phyloP scores from a whole-genome alignment of 2,888 invertebrate genomes.

The Sceliomorpha sp. region DNA sequence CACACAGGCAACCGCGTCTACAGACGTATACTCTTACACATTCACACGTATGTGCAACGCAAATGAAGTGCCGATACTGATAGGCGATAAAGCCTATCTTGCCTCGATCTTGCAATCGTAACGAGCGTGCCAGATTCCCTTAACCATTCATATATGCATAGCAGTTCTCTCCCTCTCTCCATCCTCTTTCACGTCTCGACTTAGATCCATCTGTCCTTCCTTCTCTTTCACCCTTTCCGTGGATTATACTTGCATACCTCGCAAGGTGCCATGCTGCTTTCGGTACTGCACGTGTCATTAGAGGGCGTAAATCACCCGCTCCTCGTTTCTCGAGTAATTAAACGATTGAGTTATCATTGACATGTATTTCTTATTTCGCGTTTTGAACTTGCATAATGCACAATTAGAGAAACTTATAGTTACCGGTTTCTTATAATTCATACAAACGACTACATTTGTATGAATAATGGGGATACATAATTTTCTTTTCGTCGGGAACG shows the following conservation, averaged over 20 bases:
- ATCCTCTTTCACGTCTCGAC: too few species aligned
- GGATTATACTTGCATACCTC: conserved; percentile 77
- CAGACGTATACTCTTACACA: neutral
- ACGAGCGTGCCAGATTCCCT: conserved; percentile 77
- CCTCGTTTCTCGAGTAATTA: conserved; percentile 38
- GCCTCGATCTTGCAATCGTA: conserved; percentile 66
- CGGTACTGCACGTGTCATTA: conserved; percentile 51
- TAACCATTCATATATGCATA: conserved; percentile 79
- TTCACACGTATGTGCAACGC: conserved; percentile 18
- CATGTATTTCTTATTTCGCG: conserved; percentile 14
- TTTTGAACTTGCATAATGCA: too few species aligned
- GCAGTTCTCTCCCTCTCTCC: conserved; percentile 8
- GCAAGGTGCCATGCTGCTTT: conserved; percentile 60
- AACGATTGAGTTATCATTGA: conserved; percentile 45
- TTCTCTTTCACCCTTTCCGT: conserved; percentile 47
- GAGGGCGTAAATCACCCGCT: conserved; percentile 52
- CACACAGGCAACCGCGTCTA: neutral
- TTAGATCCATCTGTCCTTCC: neutral
- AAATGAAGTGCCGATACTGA: conserved; percentile 67
- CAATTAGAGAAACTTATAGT: too few species aligned
- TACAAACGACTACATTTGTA: too few species aligned
- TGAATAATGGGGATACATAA: too few species aligned
- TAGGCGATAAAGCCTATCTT: conserved; percentile 63
- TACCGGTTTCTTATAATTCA: too few species aligned
- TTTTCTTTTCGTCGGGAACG: too few species aligned